These are phyloP conservation scores for Aphodius sticticus DNA, from an alignment of 2,888 invertebrate species.

Conservation along the genomic window DNA sequence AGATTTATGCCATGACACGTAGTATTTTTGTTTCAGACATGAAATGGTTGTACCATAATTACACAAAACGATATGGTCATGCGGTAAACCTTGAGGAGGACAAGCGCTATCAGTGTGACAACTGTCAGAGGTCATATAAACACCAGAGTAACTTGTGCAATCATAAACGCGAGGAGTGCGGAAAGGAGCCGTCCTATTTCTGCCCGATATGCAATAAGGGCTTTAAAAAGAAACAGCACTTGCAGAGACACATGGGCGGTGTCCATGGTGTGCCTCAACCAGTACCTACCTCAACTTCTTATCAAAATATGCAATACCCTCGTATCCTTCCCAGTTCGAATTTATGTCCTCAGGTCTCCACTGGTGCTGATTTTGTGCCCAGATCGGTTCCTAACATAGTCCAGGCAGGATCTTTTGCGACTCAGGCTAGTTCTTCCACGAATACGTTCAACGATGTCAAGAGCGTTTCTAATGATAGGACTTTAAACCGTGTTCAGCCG, in stretches of 20 bases:
- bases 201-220: conserved; percentile 59
- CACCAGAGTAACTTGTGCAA: conserved; percentile 60
- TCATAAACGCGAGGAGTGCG: conserved; percentile 63
- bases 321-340: background rate
- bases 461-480: background rate
- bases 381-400: background rate
- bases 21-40: conserved; percentile 34
- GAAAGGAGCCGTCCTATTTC: conserved; percentile 61
- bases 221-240: conserved; percentile 53
- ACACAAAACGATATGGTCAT: conserved; percentile 20
- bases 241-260: conserved; percentile 50
- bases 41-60: conserved; percentile 31
- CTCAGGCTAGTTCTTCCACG: background rate
- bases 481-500: background rate
- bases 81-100: conserved; percentile 13
- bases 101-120: conserved; percentile 40
- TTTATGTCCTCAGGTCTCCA: background rate
- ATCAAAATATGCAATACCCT: conserved; percentile 5
- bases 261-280: conserved; percentile 29
- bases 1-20: background rate
- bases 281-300: conserved; percentile 7
- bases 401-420: background rate
- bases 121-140: conserved; percentile 50
- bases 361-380: background rate
- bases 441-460: background rate